Base-by-base conservation (phyloP, 2,888 invertebrate species). In the Dasypolia templi region DNA sequence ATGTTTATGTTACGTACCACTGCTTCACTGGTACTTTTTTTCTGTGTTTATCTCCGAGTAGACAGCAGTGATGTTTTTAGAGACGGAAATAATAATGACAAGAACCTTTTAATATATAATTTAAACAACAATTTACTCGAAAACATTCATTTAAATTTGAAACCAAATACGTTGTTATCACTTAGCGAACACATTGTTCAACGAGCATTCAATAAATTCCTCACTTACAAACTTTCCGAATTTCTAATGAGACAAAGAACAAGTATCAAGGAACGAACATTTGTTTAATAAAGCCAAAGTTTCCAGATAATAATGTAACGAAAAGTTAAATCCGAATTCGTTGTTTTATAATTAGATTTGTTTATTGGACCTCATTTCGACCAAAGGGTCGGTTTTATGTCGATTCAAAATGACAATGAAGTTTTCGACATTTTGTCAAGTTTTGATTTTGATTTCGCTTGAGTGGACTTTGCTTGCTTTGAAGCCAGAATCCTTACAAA, bases 311-410 rank as follows among this genome's bases (percentile, higher is more conserved):
- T 80, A 82, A 76, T 53, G 67, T 63, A 79, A 81, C 76, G 75
- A 77, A 83, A 86, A 86, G 81, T 86, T 86, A 65, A 83, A 86
- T 86, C 63, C 69, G 42, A 83, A 86, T 81, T 81, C 73, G 69
- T 77, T 81, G 64, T 72, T 78, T 73, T 75, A 73, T 74, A 74
- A 86, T 87, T 78, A 79, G 74, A 85, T 85, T 87, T 82, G 83
- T 85, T 85, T 85, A 87, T 80, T 83, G 72, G 68, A 53, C 75
- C 71, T 75, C 72, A 49, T 75, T 83, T 77, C 73, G 62, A 67
- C 71, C 75, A 83, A 83, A 80, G 68, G 71, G 69, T 76, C 71
- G 59, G 63, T 58, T 75, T 65, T 82, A 77, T 79, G 72, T 59
- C 71, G 58, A 77, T 74, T 80, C 72, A 29, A 39, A 35, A 74